phyloP scores from a whole-genome alignment of 1,140 invertebrate species.

The Rhyzopertha dominica region DNA sequence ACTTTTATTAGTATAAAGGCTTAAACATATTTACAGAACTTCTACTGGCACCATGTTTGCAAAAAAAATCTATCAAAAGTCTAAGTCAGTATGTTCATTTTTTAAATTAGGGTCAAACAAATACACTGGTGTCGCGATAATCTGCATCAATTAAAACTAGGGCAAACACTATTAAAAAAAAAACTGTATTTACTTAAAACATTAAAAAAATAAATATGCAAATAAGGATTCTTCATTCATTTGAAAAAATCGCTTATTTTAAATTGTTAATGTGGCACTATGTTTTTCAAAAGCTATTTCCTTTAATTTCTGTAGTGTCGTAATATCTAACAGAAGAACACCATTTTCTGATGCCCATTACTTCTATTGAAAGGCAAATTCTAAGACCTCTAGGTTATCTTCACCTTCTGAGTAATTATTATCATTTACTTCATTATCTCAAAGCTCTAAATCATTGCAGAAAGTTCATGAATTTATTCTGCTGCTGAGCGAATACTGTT shows the following conservation, averaged over 20 bases:
- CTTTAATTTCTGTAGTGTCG: constrained; percentile 3
- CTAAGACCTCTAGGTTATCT: background rate
- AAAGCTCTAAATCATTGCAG: constrained; percentile 1
- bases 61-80: too few relatives aligned
- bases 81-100: too few relatives aligned
- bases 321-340: background rate
- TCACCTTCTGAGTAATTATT: background rate
- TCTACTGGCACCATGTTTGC: too few relatives aligned
- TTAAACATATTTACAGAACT: too few relatives aligned
- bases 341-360: constrained; percentile 2
- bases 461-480: constrained; percentile 5
- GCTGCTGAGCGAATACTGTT: constrained; percentile 5
- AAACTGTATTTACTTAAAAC: constrained; percentile 1
- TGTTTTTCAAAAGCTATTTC: too few relatives aligned
- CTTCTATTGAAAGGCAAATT: background rate
- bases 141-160: constrained; percentile 7
- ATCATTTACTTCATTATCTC: constrained; percentile 1
- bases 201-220: background rate
- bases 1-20: too few relatives aligned
- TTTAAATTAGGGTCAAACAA: too few relatives aligned
- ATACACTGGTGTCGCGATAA: constrained; percentile 2
- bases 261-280: constrained; percentile 1
- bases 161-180: background rate
- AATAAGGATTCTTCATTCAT: background rate
- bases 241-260: constrained; percentile 2